Evolutionary conservation across 1,140 invertebrate genomes (phyloP).

Genomic region (Papilio dardanus): DNA sequence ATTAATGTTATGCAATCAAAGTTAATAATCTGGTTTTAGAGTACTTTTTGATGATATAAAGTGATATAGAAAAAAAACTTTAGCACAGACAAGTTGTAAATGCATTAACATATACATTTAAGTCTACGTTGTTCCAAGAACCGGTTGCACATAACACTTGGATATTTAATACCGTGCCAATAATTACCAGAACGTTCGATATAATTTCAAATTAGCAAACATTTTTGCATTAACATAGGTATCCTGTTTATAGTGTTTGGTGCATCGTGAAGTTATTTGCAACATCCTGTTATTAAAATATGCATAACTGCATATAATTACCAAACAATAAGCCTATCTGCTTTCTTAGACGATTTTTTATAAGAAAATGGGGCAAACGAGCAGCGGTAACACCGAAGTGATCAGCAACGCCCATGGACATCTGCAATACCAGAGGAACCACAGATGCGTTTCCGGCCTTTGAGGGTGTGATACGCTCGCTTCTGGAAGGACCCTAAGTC

Average conservation of each 20-base stretch:
- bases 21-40: no score
- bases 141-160: neutral
- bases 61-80: neutral
- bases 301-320: neutral
- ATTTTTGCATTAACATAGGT: neutral
- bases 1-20: no score
- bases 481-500: no score
- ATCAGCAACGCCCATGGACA: no score
- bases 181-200: slow-evolving; percentile 12
- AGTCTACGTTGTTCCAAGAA: slow-evolving; percentile 4
- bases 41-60: neutral
- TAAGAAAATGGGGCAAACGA: no score
- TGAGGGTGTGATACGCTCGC: no score
- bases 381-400: no score
- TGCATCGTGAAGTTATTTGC: neutral
- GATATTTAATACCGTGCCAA: neutral
- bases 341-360: no score
- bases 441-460: no score
- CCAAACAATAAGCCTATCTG: no score
- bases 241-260: slow-evolving; percentile 4
- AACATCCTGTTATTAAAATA: slow-evolving; percentile 15
- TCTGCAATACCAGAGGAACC: no score
- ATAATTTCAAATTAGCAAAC: neutral
- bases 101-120: slow-evolving; percentile 1
- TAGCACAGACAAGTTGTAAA: neutral